A percentile compares a stretch with the other conserved stretches of the same genome.
phyloP scores from a whole-genome alignment of 2,888 invertebrate species.

The Oasisia sp. region DNA sequence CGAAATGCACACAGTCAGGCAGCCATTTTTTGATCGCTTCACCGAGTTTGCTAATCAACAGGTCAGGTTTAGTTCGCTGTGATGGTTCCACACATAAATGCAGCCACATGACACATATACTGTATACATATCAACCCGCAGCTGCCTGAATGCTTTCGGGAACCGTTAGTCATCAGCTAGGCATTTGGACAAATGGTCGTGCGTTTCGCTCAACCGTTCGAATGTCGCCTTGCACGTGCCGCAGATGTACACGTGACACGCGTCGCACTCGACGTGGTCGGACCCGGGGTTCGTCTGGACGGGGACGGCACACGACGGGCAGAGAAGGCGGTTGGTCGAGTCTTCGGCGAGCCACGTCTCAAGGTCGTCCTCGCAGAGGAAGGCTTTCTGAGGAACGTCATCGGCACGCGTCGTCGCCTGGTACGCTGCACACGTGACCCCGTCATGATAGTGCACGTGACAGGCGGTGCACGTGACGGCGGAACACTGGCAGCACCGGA shows the following conservation, averaged over 20 bases:
- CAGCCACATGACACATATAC: too few relatives aligned
- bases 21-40: too few relatives aligned
- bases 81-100: too few relatives aligned
- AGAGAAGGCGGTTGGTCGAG: conserved; percentile 44
- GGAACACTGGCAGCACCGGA: conserved; percentile 47
- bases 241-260: conserved; percentile 53
- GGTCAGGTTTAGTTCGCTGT: too few relatives aligned
- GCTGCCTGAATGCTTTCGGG: too few relatives aligned
- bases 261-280: conserved; percentile 51
- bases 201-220: conserved; percentile 40
- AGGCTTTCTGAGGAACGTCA: conserved; percentile 38
- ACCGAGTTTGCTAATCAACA: too few relatives aligned
- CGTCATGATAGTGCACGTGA: conserved; percentile 51
- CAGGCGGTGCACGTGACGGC: conserved; percentile 51
- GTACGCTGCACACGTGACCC: conserved; percentile 51
- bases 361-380: conserved; percentile 33
- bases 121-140: too few relatives aligned
- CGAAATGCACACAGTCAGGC: too few relatives aligned
- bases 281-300: conserved; percentile 58
- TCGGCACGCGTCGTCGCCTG: conserved; percentile 41
- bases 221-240: conserved; percentile 53
- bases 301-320: conserved; percentile 50
- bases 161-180: neutral
- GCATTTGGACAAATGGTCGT: conserved; percentile 44
- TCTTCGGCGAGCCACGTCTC: conserved; percentile 46